These are phyloP conservation scores for Dryobates pubescens DNA, from an alignment of 2,797 vertebrate species.

Conservation along the genomic window DNA sequence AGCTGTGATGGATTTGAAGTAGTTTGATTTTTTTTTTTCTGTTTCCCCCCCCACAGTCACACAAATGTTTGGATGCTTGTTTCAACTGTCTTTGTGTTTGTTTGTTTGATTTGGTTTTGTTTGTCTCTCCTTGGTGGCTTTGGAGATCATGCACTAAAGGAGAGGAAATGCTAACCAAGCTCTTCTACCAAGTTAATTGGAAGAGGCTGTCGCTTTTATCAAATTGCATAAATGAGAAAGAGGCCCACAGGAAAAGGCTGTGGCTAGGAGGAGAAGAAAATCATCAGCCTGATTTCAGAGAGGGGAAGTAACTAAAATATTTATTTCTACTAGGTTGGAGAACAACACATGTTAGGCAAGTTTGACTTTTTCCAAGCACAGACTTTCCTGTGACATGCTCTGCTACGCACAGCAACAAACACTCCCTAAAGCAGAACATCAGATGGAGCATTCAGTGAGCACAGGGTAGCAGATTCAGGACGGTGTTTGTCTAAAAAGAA, in stretches of 20 bases:
- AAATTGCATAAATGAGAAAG: slow-evolving; percentile 5
- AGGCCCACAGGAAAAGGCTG: background rate
- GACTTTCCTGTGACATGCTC: background rate
- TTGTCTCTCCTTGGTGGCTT: background rate
- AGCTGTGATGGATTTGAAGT: background rate
- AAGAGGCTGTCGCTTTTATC: background rate
- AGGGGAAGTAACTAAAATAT: slow-evolving; percentile 7
- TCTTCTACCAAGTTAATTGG: background rate
- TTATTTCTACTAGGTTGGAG: slow-evolving; percentile 26
- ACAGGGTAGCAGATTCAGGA: background rate
- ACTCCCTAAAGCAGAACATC: slow-evolving; percentile 36
- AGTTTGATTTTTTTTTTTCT: no score
- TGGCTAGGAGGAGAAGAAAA: background rate
- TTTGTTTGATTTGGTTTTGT: no score
- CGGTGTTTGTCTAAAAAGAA: slow-evolving; percentile 46
- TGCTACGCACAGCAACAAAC: slow-evolving; percentile 2
- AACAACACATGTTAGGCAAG: background rate
- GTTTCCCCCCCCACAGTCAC: background rate
- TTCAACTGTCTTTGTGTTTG: background rate
- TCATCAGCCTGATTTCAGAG: background rate
- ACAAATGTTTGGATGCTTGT: background rate
- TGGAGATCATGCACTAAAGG: background rate
- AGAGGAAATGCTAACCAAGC: background rate
- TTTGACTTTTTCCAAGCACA: background rate
- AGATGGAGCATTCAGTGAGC: background rate